Base-by-base conservation (phyloP, 2,797 vertebrate species). In the Heteromormyrus szaboi region DNA sequence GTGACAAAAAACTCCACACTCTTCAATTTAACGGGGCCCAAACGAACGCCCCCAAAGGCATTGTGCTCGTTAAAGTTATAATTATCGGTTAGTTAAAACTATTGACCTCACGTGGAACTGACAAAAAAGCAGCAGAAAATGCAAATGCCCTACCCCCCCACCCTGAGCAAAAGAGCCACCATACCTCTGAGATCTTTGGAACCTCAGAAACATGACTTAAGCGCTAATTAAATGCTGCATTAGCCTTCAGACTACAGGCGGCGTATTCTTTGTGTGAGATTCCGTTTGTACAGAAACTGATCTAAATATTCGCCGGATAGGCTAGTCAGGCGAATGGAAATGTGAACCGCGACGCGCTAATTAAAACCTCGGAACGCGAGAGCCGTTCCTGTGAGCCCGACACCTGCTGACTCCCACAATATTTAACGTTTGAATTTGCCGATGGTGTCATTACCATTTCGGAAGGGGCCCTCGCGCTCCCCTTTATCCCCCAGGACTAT, bases 371-470 rank as follows among this genome's bases (percentile, higher is more conserved):
- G 92, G 94, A 93, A 93, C 91, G 94, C 93, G 22, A 4, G 29
- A 7, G 86, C 7, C 41, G 33, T n/a, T 79, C 41, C 56, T 48
- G 44, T 93, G 92, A 94, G 93, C 92, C 92, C 95, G 95, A 95
- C 95, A 95, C 95, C 94, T 95, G 95, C 95, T 95, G 95, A 94
- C 95, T 96, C 94, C 93, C 95, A 94, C 95, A 96, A 91, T 93
- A 93, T 94, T 93, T 89, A 93, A 95, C 95, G 95, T 96, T 96
- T 95, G 95, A 95, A 96, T 95, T 95, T 94, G 94, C 95, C 95
- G 95, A 96, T 95, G 95, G 95, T 91, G 37, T 90, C 93, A 96
- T 96, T 95, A 95, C 92, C 95, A 96, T 95, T 95, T 95, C 95
- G 94, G 94, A 96, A 72, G 65, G 94, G 94, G 94, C 94, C 94